Evolutionary conservation across 2,888 invertebrate species (phyloP).

Genomic region (Dicyrtomina minuta): DNA sequence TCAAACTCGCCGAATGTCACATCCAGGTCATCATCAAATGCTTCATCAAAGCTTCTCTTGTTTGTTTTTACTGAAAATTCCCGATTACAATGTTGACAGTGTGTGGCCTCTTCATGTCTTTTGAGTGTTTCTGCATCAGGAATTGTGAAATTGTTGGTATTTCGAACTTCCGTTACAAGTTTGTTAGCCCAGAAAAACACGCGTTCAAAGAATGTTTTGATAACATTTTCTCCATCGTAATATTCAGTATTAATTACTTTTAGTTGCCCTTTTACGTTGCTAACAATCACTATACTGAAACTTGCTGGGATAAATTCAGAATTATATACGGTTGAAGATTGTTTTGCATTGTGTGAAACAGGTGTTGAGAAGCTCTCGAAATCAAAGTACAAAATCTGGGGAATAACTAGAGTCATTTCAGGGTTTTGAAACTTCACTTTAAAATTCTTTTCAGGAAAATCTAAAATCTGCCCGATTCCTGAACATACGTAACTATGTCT

Average conservation of each 20-base stretch:
- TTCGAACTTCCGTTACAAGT: neutral
- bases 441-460: neutral
- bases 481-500: neutral
- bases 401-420: neutral
- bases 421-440: neutral
- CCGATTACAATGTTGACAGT: too few relatives aligned
- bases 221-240: constrained; percentile 13
- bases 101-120: too few relatives aligned
- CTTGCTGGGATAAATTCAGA: neutral
- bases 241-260: neutral
- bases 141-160: too few relatives aligned
- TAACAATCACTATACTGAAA: constrained; percentile 5
- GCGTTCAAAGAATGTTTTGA: neutral
- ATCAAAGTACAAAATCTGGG: neutral
- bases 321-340: neutral
- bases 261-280: neutral
- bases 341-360: neutral
- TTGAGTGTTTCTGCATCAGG: too few relatives aligned
- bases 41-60: too few relatives aligned
- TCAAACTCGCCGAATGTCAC: too few relatives aligned
- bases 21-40: too few relatives aligned
- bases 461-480: neutral
- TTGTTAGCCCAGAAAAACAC: constrained; percentile 7
- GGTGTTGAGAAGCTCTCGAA: neutral
- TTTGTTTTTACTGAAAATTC: too few relatives aligned